Evolutionary conservation across 2,113 vertebrate species (phyloP).

Genomic region (Nothoprocta pentlandii): DNA sequence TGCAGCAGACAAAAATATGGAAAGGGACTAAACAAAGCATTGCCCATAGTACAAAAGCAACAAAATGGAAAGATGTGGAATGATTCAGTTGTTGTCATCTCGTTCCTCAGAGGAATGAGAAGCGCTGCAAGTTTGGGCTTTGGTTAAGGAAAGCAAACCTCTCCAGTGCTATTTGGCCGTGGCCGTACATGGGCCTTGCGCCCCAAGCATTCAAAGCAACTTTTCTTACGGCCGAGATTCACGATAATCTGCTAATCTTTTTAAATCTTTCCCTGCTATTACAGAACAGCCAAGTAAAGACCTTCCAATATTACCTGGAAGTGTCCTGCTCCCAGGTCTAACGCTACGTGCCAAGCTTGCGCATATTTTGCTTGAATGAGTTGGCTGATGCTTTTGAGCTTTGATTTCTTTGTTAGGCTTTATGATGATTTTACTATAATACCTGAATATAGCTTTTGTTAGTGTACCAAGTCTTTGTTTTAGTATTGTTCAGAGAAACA

Average conservation of each 20-base stretch:
- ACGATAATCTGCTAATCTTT: neutral
- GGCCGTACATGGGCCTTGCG: neutral
- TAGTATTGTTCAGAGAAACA: neutral
- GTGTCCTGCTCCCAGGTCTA: neutral
- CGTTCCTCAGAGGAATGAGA: rapidly evolving
- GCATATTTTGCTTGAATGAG: neutral
- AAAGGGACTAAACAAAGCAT: neutral
- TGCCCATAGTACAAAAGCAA: neutral
- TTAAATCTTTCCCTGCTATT: neutral
- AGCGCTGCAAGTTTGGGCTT: neutral
- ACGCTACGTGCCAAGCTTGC: neutral
- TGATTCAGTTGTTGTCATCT: rapidly evolving
- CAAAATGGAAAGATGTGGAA: rapidly evolving
- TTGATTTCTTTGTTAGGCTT: neutral
- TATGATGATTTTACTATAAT: neutral
- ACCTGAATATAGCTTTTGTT: neutral
- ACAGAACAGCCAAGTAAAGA: neutral
- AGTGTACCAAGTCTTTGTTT: neutral
- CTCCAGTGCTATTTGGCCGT: rapidly evolving
- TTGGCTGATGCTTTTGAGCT: neutral
- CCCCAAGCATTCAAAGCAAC: too few relatives aligned
- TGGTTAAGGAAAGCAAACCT: neutral
- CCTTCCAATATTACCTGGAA: neutral
- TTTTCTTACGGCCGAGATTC: neutral
- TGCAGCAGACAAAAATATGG: neutral